Conservation (phyloP, 1,140 invertebrate genomes). For the Drosophila oshimai region DNA sequence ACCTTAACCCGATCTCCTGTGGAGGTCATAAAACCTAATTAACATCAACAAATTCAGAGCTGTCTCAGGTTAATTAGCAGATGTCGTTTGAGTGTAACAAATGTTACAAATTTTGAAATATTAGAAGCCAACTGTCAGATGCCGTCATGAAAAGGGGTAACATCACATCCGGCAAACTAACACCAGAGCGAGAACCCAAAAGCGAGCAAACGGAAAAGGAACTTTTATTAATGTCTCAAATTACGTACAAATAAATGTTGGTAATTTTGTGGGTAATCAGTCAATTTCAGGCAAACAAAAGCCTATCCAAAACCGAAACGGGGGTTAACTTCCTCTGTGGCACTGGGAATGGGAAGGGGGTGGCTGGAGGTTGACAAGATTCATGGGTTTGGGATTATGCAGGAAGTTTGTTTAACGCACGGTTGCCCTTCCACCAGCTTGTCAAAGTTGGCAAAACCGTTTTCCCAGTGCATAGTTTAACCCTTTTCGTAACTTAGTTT, state of each 20-base stretch:
- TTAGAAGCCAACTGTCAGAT: slow-evolving; percentile 47
- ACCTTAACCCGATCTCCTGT: slow-evolving; percentile 13
- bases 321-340: slow-evolving; percentile 19
- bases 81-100: slow-evolving; percentile 50
- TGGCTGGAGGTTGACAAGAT: slow-evolving; percentile 26
- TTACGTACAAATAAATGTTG: slow-evolving; percentile 71
- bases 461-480: slow-evolving; percentile 42
- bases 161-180: slow-evolving; percentile 41
- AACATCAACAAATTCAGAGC: slow-evolving; percentile 15
- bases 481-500: slow-evolving; percentile 26
- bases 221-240: slow-evolving; percentile 74
- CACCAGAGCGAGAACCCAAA: background rate
- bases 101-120: slow-evolving; percentile 58
- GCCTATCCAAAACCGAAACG: slow-evolving; percentile 15
- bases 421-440: slow-evolving; percentile 33
- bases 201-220: slow-evolving; percentile 4
- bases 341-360: background rate
- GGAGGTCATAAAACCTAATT: slow-evolving; percentile 28
- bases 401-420: slow-evolving; percentile 66
- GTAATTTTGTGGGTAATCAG: slow-evolving; percentile 80
- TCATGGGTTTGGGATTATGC: slow-evolving; percentile 26
- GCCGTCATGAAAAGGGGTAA: slow-evolving; percentile 44
- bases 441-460: slow-evolving; percentile 5
- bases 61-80: slow-evolving; percentile 47
- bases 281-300: slow-evolving; percentile 74